Percentiles rank a stretch among this genome's conserved stretches.
phyloP scores from a whole-genome alignment of 2,888 invertebrate species.

The Bugulina stolonifera region DNA sequence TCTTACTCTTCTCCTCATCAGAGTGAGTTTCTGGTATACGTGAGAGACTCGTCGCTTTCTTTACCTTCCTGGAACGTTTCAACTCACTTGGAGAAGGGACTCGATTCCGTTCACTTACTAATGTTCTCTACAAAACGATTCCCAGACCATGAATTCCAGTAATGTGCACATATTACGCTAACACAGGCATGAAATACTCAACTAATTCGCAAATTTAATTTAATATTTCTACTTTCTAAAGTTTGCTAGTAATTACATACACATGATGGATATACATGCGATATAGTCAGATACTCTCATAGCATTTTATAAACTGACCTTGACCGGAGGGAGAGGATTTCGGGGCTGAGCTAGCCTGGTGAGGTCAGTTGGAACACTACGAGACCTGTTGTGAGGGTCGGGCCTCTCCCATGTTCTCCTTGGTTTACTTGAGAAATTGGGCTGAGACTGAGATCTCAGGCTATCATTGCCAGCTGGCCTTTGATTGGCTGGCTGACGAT shows the following conservation, averaged over 20 bases:
- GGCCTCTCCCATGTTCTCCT: constrained; percentile 6
- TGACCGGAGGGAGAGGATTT: not conserved
- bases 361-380: not conserved
- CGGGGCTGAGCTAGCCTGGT: not conserved
- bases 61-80: constrained; percentile 12
- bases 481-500: not conserved
- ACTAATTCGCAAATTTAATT: too few species aligned
- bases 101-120: not conserved
- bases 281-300: too few species aligned
- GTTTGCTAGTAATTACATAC: too few species aligned
- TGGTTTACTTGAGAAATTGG: not conserved
- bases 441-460: not conserved
- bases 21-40: constrained; percentile 2
- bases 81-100: not conserved
- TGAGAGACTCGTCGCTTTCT: constrained; percentile 16
- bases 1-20: not conserved
- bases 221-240: too few species aligned
- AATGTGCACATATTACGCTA: too few species aligned
- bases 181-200: too few species aligned
- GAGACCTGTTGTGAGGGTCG: not conserved
- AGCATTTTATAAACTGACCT: constrained; percentile 1
- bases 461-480: too few species aligned
- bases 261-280: too few species aligned
- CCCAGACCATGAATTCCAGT: not conserved
- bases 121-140: not conserved